Evolutionary conservation across 2,888 invertebrate genomes (phyloP), one percentile per base, ranked within the genome.

Genomic region (Hydriomena furcata): DNA sequence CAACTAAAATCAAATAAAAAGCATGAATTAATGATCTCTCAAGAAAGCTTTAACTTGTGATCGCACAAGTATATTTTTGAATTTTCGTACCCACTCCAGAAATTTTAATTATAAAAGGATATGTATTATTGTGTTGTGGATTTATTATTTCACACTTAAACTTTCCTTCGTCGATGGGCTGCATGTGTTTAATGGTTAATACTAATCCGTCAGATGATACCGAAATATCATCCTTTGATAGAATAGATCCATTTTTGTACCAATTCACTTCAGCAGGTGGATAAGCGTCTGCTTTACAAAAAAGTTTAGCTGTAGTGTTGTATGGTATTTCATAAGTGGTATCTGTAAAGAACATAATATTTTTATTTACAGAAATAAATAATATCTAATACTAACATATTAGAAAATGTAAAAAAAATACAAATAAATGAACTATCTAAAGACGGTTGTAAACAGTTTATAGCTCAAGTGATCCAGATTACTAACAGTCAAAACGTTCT

Each of bases 211-310:
- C 37, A 31, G 37, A 10, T 5, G 49, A 43, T 21, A 43, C 21
- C 7, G 12, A 37, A 7, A 21, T n/a, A 10, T 49, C 10, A 8
- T 37, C 21, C 13, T 43, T 32, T n/a, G 32, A 7, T 28, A 44
- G 27, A 5, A 38, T 10, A 1, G 2, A 6, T 13, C 23, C 34
- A 24, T 50, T 17, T 38, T 44, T 50, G 5, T 28, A 50, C 50
- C 50, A 50, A 8, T 38, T 38, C 7, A 50, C 30, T 28, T 44
- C 38, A 11, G 36, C 34, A 25, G 44, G 34, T n/a, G 50, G 50
- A 23, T 27, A 38, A 23, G 50, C 38, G 10, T 50, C 41, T n/a
- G 38, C 24, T 7, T 38, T 34, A 28, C 50, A 50, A 12, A 1
- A 0, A 8, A 50, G 34, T 1, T 23, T 6, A 1, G 1, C 3